phyloP scores from a whole-genome alignment of 1,140 invertebrate genomes.

The Tetramorium alpestre region DNA sequence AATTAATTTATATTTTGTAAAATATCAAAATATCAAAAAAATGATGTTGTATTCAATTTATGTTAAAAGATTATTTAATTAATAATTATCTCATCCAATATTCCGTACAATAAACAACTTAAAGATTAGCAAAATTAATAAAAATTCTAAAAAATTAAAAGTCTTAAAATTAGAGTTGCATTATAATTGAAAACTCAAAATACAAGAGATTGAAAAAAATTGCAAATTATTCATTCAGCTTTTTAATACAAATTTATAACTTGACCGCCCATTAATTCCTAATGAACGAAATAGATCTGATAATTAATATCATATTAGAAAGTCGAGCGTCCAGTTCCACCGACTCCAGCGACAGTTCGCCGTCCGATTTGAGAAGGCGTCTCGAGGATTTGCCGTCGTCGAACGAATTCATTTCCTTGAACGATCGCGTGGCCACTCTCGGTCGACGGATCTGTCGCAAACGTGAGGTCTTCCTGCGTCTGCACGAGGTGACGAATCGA shows the following conservation, averaged over 20 bases:
- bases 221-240: not conserved
- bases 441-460: slow-evolving; percentile 64
- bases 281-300: slow-evolving; percentile 34
- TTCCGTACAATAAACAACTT: not conserved
- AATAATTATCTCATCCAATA: not conserved
- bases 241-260: not conserved
- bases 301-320: slow-evolving; percentile 35
- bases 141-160: not conserved
- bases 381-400: slow-evolving; percentile 69
- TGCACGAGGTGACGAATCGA: slow-evolving; percentile 54
- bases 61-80: not conserved
- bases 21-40: not conserved
- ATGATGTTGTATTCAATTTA: not conserved
- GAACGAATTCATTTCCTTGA: slow-evolving; percentile 38
- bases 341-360: slow-evolving; percentile 65
- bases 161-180: not conserved
- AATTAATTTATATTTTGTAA: not conserved
- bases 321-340: not conserved
- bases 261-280: slow-evolving; percentile 35
- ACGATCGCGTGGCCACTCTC: slow-evolving; percentile 51
- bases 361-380: slow-evolving; percentile 68
- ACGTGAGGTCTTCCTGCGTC: slow-evolving; percentile 63
- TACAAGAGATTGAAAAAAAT: not conserved
- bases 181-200: not conserved
- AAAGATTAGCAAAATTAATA: not conserved